Base-by-base conservation (phyloP, 2,888 invertebrate species). In the Arctia plantaginis region DNA sequence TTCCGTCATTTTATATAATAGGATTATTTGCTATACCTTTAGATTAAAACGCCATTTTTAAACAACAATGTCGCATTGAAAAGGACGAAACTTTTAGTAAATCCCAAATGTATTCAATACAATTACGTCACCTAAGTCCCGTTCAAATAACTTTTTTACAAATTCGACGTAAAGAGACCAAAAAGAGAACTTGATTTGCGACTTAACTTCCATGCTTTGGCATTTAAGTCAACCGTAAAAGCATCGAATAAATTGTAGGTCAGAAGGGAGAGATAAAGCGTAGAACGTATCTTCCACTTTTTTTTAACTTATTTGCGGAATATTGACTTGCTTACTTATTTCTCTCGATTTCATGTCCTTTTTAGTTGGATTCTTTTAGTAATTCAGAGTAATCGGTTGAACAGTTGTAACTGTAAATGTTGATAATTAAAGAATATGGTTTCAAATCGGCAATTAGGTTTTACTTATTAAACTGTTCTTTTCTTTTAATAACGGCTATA, bases 191-290 rank as follows among this genome's bases (percentile, higher is more conserved):
- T 93, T 93, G 92, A 94, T 93, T 94, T 93, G 91, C 88, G 89
- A 93, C 88, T 91, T 90, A 89, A 92, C 90, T 92, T 92, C 90
- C 90, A 91, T 94, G 93, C 94, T 94, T 94, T 94, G 93, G 93
- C 93, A 91, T 94, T 94, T 94, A 92, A 94, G 92, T 94, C 94
- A 93, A 93, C 92, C 94, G 94, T 94, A 92, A 94, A 94, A 93
- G 91, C 93, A 93, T 92, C 92, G 93, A 94, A 94, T 94, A 94
- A 94, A 95, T 94, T 94, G 94, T 95, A 93, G 94, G 95, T 94
- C 95, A 93, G 93, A 93, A 93, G 94, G 95, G 94, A 95, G 93
- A 94, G 93, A 95, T 94, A 94, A 95, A 94, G 88, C 90, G 91
- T 86, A 84, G 84, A 91, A 87, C 89, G 90, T 89, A 89, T 91